Base-by-base conservation (phyloP, 2,797 vertebrate species). In the Heliangelus exortis region DNA sequence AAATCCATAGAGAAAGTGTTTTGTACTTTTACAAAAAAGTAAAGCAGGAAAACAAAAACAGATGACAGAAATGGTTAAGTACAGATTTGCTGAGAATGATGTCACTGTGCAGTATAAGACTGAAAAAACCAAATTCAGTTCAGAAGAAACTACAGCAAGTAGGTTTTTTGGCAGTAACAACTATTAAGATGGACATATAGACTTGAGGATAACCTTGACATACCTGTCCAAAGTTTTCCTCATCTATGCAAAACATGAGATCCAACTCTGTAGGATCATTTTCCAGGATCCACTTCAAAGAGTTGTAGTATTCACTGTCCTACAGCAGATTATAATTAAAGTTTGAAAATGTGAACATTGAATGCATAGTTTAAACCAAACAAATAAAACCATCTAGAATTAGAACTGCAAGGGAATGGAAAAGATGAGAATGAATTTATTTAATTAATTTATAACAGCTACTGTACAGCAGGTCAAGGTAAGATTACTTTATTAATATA, bases 221-320 rank as follows among this genome's bases (percentile, higher is more conserved):
- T 85, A 99, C 99, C 98, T 99, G 99, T 73, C 99, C 99, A 26
- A 99, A 99, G 97, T 99, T 99, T 85, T 99, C 99, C 95, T 99
- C 99, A 29, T 99, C 99, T 54, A 99, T 99, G 92, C 99, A 99
- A 92, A 99, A 99, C 98, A 99, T 99, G 94, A 99, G 98, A 97
- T 99, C 99, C 96, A 99, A 97, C 93, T 99, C 99, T 0, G 98
- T 99, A 11, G 99, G 99, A 91, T 99, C 99, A 7, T 99, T 99
- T 95, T 99, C 99, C 93, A 99, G 97, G 95, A 99, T 99, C 99
- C 99, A 99, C 92, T 99, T 99, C 58, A 99, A 96, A 48, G 99
- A 99, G 96, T 99, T 99, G 97, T 99, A 99, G 96, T 99, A 99
- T 97, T 99, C 99, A 5, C 99, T 99, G 84, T 99, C 99, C 99